A percentile compares a stretch with the other conserved stretches of the same genome.
phyloP scores from a whole-genome alignment of 2,888 invertebrate genomes.

The Ecdyonurus torrentis region DNA sequence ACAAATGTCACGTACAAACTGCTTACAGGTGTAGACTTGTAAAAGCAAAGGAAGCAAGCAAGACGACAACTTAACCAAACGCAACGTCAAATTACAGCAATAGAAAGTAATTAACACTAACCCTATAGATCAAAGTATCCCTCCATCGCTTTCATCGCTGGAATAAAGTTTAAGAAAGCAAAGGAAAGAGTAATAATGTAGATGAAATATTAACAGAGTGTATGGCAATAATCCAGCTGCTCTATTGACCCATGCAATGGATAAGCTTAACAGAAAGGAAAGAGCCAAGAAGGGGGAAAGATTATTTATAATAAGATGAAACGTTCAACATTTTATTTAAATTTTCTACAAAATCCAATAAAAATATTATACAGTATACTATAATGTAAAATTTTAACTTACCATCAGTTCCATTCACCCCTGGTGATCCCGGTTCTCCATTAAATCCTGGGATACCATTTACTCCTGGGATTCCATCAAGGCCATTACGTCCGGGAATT shows the following conservation, averaged over 20 bases:
- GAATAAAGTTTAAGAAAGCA: no score
- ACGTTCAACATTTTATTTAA: no score
- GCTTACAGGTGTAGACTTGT: background rate
- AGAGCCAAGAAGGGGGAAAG: no score
- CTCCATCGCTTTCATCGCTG: background rate
- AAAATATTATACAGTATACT: no score
- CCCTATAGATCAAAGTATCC: background rate
- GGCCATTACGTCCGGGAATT: conserved; percentile 51
- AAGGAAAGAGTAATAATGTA: no score
- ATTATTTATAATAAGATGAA: no score
- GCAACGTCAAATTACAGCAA: background rate
- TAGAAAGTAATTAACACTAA: background rate
- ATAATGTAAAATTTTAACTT: conserved; percentile 18
- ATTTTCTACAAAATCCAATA: no score
- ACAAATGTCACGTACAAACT: background rate
- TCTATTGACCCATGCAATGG: no score
- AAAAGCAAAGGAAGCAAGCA: background rate
- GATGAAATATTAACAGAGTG: no score
- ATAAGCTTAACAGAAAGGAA: no score
- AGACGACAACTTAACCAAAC: background rate
- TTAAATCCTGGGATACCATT: conserved; percentile 34
- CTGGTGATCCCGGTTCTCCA: conserved; percentile 30
- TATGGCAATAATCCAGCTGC: no score
- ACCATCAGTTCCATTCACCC: conserved; percentile 55
- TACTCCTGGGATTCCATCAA: conserved; percentile 55